These are phyloP conservation scores for Sula dactylatra DNA, from an alignment of 2,113 vertebrate genomes.

Conservation along the genomic window DNA sequence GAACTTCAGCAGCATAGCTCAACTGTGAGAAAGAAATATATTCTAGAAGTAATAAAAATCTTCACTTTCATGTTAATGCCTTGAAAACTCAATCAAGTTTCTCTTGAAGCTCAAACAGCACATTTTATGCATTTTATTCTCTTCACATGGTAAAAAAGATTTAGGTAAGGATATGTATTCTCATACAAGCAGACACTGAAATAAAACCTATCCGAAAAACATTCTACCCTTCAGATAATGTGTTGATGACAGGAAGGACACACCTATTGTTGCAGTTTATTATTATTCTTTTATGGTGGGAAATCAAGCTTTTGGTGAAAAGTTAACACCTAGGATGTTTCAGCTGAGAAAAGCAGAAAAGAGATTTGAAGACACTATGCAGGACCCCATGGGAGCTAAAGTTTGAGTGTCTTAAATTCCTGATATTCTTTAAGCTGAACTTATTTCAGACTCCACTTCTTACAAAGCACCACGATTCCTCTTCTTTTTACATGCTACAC, in stretches of 20 bases:
- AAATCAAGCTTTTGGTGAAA: neutral
- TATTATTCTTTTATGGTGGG: neutral
- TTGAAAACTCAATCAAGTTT: conserved; percentile 51
- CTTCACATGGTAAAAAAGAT: neutral
- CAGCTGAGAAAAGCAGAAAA: neutral
- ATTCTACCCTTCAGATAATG: neutral
- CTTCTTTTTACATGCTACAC: neutral
- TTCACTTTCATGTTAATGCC: conserved; percentile 1
- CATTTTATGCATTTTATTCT: conserved; percentile 8
- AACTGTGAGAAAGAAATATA: conserved; percentile 23
- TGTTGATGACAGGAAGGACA: neutral
- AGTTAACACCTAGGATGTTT: neutral
- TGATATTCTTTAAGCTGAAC: neutral
- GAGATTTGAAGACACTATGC: neutral
- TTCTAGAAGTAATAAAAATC: conserved; percentile 34
- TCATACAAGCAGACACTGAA: neutral
- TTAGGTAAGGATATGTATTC: neutral
- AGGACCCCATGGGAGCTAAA: neutral
- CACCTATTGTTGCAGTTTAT: neutral
- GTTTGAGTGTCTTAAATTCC: neutral
- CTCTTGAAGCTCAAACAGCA: neutral
- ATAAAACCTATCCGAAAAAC: neutral
- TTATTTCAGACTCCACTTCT: neutral
- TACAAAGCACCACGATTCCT: neutral
- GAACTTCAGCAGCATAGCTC: neutral